Percentiles rank a stretch among this genome's conserved stretches.
These are phyloP conservation scores for Hofmannophila pseudospretella DNA, from an alignment of 2,888 invertebrate species.

Conservation along the genomic window DNA sequence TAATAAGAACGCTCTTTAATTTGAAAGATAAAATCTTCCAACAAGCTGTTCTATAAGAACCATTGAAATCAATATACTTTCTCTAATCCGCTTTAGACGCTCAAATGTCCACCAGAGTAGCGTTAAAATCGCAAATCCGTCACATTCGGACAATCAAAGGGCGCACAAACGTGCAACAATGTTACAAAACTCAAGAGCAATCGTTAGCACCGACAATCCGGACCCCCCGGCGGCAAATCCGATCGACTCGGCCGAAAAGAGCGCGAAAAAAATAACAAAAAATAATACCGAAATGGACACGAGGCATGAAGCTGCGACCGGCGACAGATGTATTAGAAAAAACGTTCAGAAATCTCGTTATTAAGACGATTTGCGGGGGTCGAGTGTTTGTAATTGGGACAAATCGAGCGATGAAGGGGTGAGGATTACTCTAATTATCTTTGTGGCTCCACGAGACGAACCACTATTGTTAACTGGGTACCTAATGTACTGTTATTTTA, in stretches of 20 bases:
- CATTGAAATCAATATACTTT: constrained; percentile 13
- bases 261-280: constrained; percentile 37
- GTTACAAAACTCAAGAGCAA: constrained; percentile 54
- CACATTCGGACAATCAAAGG: constrained; percentile 68
- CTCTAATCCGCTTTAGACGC: constrained; percentile 44
- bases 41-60: too few relatives aligned
- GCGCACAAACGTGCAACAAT: constrained; percentile 48
- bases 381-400: constrained; percentile 45
- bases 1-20: too few relatives aligned
- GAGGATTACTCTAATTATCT: constrained; percentile 23
- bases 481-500: too few relatives aligned
- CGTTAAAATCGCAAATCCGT: constrained; percentile 59
- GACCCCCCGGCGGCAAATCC: constrained; percentile 67
- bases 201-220: constrained; percentile 54
- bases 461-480: too few relatives aligned
- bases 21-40: too few relatives aligned
- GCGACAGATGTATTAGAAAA: constrained; percentile 63
- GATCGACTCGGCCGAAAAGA: constrained; percentile 58
- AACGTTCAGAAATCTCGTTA: constrained; percentile 53
- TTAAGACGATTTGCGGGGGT: constrained; percentile 44
- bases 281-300: constrained; percentile 55
- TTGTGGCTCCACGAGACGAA: too few relatives aligned
- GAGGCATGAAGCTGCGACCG: constrained; percentile 30
- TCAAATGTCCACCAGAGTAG: constrained; percentile 43
- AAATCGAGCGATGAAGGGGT: constrained; percentile 42